A percentile compares a stretch with the other conserved stretches of the same genome.
phyloP scores from a whole-genome alignment of 1,140 invertebrate genomes.

The Camponotus pennsylvanicus region DNA sequence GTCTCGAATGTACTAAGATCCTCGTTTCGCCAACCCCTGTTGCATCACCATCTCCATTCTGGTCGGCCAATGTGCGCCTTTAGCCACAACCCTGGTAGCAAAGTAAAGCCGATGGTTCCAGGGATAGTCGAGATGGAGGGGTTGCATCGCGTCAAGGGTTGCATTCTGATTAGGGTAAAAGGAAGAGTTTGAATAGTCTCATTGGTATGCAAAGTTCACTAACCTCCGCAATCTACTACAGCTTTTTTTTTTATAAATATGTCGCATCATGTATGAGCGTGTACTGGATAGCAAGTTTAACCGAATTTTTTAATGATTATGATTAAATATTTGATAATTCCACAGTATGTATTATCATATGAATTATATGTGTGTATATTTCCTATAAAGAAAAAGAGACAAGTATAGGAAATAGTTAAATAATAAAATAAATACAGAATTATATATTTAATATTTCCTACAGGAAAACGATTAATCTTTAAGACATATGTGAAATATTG shows the following conservation, averaged over 20 bases:
- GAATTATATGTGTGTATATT: not conserved
- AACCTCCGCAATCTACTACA: conserved; percentile 23
- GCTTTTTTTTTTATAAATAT: conserved; percentile 57
- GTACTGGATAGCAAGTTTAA: not conserved
- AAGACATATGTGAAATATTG: not conserved
- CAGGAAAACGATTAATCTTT: not conserved
- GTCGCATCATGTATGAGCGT: conserved; percentile 18
- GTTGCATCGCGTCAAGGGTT: conserved; percentile 47
- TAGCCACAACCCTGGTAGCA: conserved; percentile 36
- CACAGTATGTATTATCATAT: not conserved
- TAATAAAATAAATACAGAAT: not conserved
- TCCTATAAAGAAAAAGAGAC: too few species aligned
- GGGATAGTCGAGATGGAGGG: conserved; percentile 2
- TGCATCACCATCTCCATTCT: conserved; percentile 22
- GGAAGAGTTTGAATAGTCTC: conserved; percentile 36
- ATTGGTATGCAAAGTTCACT: conserved; percentile 40
- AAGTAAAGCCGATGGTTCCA: conserved; percentile 40
- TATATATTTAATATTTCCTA: not conserved
- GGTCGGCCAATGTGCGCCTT: conserved; percentile 23
- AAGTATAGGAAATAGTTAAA: not conserved
- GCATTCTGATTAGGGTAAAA: conserved; percentile 60
- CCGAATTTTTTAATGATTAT: not conserved
- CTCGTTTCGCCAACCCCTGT: conserved; percentile 36
- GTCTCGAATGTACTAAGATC: conserved; percentile 53
- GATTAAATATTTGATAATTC: conserved; percentile 11